These are phyloP conservation scores for Clupea harengus DNA, from an alignment of 2,113 vertebrate species.

Conservation along the genomic window DNA sequence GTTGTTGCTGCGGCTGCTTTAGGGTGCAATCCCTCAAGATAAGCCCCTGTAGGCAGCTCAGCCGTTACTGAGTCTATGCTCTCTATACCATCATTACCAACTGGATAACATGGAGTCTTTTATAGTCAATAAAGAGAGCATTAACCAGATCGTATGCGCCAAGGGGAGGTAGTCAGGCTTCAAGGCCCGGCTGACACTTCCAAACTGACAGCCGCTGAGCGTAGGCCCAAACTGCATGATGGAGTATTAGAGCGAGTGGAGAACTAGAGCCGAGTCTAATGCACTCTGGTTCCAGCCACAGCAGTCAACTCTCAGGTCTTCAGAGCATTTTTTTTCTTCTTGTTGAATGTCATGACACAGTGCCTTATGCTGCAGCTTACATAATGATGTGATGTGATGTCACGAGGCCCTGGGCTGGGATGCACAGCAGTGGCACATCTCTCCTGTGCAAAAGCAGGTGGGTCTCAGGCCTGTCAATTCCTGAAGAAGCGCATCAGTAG, in stretches of 20 bases:
- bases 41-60: neutral
- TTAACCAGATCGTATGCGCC: neutral
- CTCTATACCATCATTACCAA: neutral
- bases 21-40: conserved; percentile 8
- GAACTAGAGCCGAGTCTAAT: neutral
- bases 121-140: neutral
- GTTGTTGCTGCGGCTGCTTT: neutral
- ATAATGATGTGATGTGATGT: neutral
- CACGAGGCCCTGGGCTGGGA: neutral
- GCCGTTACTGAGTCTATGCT: neutral
- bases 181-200: neutral
- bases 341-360: neutral
- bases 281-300: neutral
- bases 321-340: neutral
- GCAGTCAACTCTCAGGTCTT: neutral
- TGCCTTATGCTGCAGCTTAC: neutral
- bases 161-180: neutral
- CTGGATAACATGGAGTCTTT: neutral
- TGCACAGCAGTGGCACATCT: neutral
- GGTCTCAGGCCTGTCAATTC: neutral
- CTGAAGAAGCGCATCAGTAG: neutral
- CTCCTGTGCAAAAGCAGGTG: neutral
- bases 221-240: neutral
- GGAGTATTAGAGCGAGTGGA: neutral
- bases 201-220: neutral